Base-by-base conservation (phyloP, 2,888 invertebrate species). In the Cacoxenus indagator region DNA sequence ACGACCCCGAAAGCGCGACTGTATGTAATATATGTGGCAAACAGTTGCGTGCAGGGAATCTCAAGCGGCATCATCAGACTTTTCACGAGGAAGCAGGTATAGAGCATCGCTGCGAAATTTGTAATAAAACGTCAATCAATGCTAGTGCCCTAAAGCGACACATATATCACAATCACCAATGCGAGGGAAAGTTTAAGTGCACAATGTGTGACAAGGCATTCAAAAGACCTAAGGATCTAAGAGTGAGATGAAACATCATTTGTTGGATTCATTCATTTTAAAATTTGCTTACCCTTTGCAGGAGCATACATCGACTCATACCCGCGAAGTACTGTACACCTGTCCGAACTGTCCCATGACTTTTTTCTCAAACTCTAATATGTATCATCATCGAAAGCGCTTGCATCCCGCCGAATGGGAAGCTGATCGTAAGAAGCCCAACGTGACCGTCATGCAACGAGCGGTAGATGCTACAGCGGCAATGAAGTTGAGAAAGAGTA, bases 321-420 rank as follows among this genome's bases (percentile, higher is more conserved):
- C 87, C 0, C 86, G 87, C 17, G 87, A 87, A 59, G 85, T 86
- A 4, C 75, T 87, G 4, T 88, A 88, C 71, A 87, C 85, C 5
- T 88, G 87, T 65, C 85, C 85, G 14, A 86, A 87, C 74, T 88
- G 87, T 67, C 85, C 87, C 2, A 87, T 86, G 86, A 87, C 87
- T 0, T 88, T 87, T 77, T 87, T 86, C 77, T 87, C 86, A 14
- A 85, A 84, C 77, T 87, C 86, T 62, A 87, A 87, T 72, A 87
- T 88, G 86, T 86, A 87, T 76, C 85, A 86, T 68, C 87, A 88
- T 79, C 79, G 86, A 0, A 87, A 87, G 71, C 85, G 87, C 22
- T 69, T 84, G 55, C 87, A 88, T 78, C 81, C 85, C 11, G 82
- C 84, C 45, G 85, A 87, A 70, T 87, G 86, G 78, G 85, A 85